A percentile compares a stretch with the other conserved stretches of the same genome.
phyloP scores from a whole-genome alignment of 2,888 invertebrate genomes.

The Amblyjoppa fuscipennis region DNA sequence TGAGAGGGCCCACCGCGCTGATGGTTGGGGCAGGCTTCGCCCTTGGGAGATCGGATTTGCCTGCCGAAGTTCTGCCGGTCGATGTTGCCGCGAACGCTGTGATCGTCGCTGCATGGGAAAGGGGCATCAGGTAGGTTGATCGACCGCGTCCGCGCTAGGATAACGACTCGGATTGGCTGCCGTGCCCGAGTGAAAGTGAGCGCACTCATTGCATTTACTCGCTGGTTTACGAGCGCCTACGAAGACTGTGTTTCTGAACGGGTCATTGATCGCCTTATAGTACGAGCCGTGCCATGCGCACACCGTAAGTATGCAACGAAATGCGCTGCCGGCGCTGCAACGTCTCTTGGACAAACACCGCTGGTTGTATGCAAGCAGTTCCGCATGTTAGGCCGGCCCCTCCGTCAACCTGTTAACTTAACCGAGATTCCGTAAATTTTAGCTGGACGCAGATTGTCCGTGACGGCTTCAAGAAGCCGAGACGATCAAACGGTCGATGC shows the following conservation, averaged over 20 bases:
- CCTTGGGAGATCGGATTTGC: conserved; percentile 72
- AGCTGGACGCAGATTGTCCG: neutral
- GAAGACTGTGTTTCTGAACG: conserved; percentile 27
- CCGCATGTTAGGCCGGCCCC: neutral
- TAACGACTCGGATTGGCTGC: neutral
- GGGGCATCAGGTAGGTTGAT: conserved; percentile 72
- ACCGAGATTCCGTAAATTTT: neutral
- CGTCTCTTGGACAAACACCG: neutral
- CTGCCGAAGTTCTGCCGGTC: conserved; percentile 77
- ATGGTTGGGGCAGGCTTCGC: conserved; percentile 79
- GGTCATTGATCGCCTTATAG: conserved; percentile 25
- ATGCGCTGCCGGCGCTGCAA: neutral
- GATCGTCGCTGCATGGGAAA: conserved; percentile 78
- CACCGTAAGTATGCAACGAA: conserved; percentile 1
- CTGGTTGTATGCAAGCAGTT: conserved; percentile 14
- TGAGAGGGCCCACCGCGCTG: conserved; percentile 78
- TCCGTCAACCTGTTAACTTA: conserved; percentile 17
- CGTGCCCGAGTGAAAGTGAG: conserved; percentile 48
- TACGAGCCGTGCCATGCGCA: neutral
- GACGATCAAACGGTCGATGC: neutral
- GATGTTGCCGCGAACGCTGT: conserved; percentile 78
- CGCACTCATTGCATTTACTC: conserved; percentile 9
- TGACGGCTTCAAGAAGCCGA: neutral
- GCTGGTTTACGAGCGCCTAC: neutral
- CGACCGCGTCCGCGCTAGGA: neutral